These are phyloP conservation scores for Macrophya alboannulata DNA, from an alignment of 2,888 invertebrate species.

Conservation along the genomic window DNA sequence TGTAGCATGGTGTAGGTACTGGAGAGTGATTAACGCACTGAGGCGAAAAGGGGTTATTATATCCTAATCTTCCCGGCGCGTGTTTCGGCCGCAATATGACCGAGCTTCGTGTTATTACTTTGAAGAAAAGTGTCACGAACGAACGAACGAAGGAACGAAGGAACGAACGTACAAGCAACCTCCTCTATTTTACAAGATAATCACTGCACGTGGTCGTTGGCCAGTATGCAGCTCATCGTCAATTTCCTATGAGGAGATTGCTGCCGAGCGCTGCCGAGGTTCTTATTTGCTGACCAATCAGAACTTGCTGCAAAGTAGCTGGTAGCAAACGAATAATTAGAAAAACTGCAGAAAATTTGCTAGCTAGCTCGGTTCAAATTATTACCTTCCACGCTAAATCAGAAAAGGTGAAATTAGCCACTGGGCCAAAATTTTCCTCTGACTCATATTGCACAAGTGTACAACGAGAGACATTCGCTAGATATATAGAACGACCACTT, in stretches of 20 bases:
- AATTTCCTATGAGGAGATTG: conserved; percentile 48
- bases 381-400: conserved; percentile 2
- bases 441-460: not conserved
- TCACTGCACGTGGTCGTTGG: conserved; percentile 26
- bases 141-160: conserved; percentile 12
- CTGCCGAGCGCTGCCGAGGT: not conserved
- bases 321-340: conserved; percentile 18
- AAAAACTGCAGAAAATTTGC: conserved; percentile 6
- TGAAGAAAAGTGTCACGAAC: conserved; percentile 46
- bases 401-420: not conserved
- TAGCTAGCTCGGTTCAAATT: too few relatives aligned
- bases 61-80: conserved; percentile 45
- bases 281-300: conserved; percentile 39
- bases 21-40: conserved; percentile 35
- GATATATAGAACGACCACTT: not conserved
- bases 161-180: conserved; percentile 2
- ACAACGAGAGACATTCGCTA: not conserved
- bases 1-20: not conserved
- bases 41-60: conserved; percentile 37
- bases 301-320: not conserved
- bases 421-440: not conserved
- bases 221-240: conserved; percentile 42
- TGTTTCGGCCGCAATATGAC: conserved; percentile 10
- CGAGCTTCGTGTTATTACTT: conserved; percentile 29
- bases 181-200: conserved; percentile 47